These are phyloP conservation scores for Lanistes nyassanus DNA, from an alignment of 1,140 invertebrate genomes.

Conservation along the genomic window DNA sequence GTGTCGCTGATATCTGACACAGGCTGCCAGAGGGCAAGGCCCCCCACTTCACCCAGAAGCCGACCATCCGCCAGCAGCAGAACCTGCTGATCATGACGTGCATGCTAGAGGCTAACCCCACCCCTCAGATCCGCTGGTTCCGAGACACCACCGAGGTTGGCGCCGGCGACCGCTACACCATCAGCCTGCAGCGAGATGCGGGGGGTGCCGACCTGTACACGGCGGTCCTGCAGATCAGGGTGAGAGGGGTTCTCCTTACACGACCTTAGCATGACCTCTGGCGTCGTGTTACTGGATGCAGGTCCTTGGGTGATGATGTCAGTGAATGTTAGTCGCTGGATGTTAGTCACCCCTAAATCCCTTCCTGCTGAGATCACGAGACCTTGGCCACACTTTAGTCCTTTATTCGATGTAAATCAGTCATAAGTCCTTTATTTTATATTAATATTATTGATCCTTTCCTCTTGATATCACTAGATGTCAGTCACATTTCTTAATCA, in stretches of 20 bases:
- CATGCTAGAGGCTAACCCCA: constrained; percentile 56
- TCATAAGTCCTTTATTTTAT: too few relatives aligned
- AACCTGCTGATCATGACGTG: constrained; percentile 58
- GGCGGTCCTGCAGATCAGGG: constrained; percentile 89
- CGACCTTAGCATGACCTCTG: too few relatives aligned
- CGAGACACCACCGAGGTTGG: constrained; percentile 50
- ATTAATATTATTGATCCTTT: too few relatives aligned
- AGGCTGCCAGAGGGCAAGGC: constrained; percentile 69
- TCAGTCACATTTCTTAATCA: too few relatives aligned
- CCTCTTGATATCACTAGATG: too few relatives aligned
- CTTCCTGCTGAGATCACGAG: too few relatives aligned
- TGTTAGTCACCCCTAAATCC: too few relatives aligned
- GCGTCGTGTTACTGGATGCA: too few relatives aligned
- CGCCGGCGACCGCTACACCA: constrained; percentile 47
- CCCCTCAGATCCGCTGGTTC: constrained; percentile 59
- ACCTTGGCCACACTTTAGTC: too few relatives aligned
- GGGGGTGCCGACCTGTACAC: constrained; percentile 80
- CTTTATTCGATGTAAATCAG: too few relatives aligned
- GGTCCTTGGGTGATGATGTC: too few relatives aligned
- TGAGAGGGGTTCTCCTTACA: constrained; percentile 63
- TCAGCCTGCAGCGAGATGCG: constrained; percentile 43
- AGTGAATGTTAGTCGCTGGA: too few relatives aligned
- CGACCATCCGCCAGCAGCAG: constrained; percentile 95
- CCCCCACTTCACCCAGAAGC: constrained; percentile 97
- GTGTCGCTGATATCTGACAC: not conserved